Percentiles rank a stretch among this genome's conserved stretches.
These are phyloP conservation scores for Thecophora atra DNA, from an alignment of 2,888 invertebrate species.

Conservation along the genomic window DNA sequence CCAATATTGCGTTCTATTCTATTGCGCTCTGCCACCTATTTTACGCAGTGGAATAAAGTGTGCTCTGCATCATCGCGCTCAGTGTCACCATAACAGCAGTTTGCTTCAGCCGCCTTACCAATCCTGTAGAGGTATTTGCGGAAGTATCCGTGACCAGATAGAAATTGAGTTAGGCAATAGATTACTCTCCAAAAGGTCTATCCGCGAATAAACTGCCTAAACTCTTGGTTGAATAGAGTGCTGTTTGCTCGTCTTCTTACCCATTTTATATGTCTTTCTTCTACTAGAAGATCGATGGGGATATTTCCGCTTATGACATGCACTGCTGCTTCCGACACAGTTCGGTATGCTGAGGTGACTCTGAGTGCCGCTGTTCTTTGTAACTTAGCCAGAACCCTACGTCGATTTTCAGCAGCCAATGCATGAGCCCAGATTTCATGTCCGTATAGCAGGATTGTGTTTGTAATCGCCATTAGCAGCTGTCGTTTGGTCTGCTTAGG, in stretches of 20 bases:
- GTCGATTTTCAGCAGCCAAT: not conserved
- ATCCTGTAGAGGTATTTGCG: no score
- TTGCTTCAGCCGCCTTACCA: no score
- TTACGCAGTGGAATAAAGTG: not conserved
- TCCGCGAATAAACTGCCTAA: no score
- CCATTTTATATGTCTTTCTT: not conserved
- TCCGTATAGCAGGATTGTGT: no score
- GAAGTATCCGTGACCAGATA: no score
- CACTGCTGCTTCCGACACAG: not conserved
- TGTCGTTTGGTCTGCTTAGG: no score
- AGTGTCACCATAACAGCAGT: slow-evolving; percentile 14
- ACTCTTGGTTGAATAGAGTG: not conserved
- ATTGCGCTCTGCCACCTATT: not conserved
- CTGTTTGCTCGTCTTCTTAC: not conserved
- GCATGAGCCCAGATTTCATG: not conserved
- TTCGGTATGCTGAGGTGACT: slow-evolving; percentile 4
- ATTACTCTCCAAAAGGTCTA: no score
- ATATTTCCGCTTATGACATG: slow-evolving; percentile 11
- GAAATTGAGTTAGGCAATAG: no score
- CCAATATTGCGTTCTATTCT: not conserved
- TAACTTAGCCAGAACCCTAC: not conserved
- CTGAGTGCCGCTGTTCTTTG: slow-evolving; percentile 22
- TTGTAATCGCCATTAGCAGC: no score
- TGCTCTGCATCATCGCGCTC: slow-evolving; percentile 17
- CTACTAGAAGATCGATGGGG: not conserved